Base-by-base conservation (phyloP, 2,113 vertebrate genomes). In the Trichomycterus rosablanca region DNA sequence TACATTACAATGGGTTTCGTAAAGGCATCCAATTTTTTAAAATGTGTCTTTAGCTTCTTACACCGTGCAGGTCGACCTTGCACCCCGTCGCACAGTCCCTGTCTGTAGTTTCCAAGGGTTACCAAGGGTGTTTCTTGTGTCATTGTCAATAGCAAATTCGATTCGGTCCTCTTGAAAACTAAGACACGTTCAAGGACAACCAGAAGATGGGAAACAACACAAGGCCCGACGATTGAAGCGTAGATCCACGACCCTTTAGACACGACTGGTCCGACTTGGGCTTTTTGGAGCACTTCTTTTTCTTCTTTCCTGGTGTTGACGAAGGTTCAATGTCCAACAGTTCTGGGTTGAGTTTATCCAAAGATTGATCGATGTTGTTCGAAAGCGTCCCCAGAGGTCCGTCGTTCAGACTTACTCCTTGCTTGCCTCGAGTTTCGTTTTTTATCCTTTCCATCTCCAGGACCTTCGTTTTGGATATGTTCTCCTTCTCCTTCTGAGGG, bases 231-330 rank as follows among this genome's bases (percentile, higher is more conserved):
- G 51, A 69, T 76, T 79, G 70, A 62, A 75, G 42, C 51, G 75
- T 66, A 43, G 83, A 77, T 46, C 77, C 83, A 30, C 53, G 76
- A 54, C 75, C 68, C 80, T 86, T 89, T 49, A 93, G 92, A 80
- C 96, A 98, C 28, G 96, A 92, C 42, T 89, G 81, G 74, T 94
- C 92, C 53, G 93, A 95, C 70, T 89, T 96, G 71, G 93, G 94
- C 82, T 92, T 98, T 82, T 92, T 93, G 59, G 89, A 90, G 61
- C 96, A 98, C 72, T 93, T 94, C 61, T 95, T 94, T 82, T 92
- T 93, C 87, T 93, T 93, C 80, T 89, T 95, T 50, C 91, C 92
- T 42, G 94, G 93, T 0, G 84, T 78, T 79, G 93, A 92, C 19
- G 95, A 92, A 12, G 89, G 84, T 68, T 89, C 91, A n/a, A 92